phyloP scores from a whole-genome alignment of 1,140 invertebrate species.

The Camponotus pennsylvanicus region DNA sequence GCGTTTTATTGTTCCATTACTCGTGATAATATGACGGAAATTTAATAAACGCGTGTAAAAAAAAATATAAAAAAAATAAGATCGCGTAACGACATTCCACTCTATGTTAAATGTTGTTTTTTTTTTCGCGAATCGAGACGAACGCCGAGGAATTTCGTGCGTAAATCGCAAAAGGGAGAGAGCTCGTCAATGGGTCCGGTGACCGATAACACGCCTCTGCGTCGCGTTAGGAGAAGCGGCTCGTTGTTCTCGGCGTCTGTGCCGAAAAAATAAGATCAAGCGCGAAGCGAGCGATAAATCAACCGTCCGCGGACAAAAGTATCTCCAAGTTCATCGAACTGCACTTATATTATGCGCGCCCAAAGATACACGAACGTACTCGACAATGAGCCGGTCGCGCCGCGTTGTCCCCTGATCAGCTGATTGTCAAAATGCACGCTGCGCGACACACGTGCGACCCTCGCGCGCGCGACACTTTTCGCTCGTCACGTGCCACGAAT shows the following conservation, averaged over 20 bases:
- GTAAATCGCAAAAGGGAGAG: background rate
- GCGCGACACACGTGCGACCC: conserved; percentile 7
- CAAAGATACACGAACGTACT: conserved; percentile 7
- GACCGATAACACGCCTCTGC: conserved; percentile 47
- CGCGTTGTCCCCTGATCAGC: background rate
- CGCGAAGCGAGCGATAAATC: conserved; percentile 57
- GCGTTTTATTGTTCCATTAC: background rate
- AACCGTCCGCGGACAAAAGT: conserved; percentile 64
- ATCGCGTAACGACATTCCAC: background rate
- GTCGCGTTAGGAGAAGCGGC: conserved; percentile 55
- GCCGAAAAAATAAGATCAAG: conserved; percentile 48
- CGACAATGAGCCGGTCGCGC: conserved; percentile 42
- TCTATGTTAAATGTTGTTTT: too few relatives aligned
- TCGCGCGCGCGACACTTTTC: background rate
- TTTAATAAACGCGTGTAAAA: background rate
- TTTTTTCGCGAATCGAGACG: too few relatives aligned
- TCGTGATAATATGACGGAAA: background rate
- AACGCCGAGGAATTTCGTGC: background rate
- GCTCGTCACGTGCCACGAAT: conserved; percentile 36
- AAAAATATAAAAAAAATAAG: background rate
- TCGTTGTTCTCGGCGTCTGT: conserved; percentile 56
- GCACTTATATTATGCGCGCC: conserved; percentile 21
- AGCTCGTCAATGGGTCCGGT: background rate
- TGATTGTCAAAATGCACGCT: conserved; percentile 45
- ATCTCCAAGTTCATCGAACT: conserved; percentile 73